Conservation (phyloP, 2,888 invertebrate species). For the Coenonympha arcania region DNA sequence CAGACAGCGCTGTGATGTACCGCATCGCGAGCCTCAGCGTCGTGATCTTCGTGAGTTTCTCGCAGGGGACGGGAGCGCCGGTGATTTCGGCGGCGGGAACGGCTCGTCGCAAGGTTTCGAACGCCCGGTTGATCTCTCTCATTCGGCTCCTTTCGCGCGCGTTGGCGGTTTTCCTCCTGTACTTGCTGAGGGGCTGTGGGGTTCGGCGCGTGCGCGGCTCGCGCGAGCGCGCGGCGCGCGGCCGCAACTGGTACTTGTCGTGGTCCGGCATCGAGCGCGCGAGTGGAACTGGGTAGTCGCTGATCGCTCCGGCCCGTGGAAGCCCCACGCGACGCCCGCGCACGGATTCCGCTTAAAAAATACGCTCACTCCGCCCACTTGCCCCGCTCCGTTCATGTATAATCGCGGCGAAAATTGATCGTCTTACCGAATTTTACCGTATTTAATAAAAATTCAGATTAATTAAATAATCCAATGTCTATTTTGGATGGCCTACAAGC, state of each 20-base stretch:
- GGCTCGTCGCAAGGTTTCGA: conserved; percentile 84
- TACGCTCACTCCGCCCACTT: conserved; percentile 64
- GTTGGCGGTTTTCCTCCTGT: conserved; percentile 91
- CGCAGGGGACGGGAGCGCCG: conserved; percentile 74
- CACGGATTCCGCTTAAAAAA: conserved; percentile 57
- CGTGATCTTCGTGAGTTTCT: conserved; percentile 91
- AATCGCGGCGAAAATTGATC: conserved; percentile 31
- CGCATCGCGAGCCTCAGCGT: conserved; percentile 90
- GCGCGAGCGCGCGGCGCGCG: conserved; percentile 66
- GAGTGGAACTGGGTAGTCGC: too few species aligned
- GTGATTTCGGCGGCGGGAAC: conserved; percentile 78
- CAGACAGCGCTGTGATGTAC: conserved; percentile 85
- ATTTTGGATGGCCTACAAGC: too few species aligned
- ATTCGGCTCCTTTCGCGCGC: conserved; percentile 89
- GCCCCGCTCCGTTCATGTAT: conserved; percentile 66
- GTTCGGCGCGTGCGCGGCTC: conserved; percentile 75
- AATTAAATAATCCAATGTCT: too few species aligned
- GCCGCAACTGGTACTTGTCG: conserved; percentile 73
- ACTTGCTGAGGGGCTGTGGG: conserved; percentile 87
- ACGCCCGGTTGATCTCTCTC: conserved; percentile 92
- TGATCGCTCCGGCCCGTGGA: conserved; percentile 25
- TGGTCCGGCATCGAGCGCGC: conserved; percentile 72
- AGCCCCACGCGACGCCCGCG: conserved; percentile 44
- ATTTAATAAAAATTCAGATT: not conserved
- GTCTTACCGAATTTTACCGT: not conserved